Evolutionary conservation across 1,140 invertebrate species (phyloP).

Genomic region (Portunus trituberculatus): DNA sequence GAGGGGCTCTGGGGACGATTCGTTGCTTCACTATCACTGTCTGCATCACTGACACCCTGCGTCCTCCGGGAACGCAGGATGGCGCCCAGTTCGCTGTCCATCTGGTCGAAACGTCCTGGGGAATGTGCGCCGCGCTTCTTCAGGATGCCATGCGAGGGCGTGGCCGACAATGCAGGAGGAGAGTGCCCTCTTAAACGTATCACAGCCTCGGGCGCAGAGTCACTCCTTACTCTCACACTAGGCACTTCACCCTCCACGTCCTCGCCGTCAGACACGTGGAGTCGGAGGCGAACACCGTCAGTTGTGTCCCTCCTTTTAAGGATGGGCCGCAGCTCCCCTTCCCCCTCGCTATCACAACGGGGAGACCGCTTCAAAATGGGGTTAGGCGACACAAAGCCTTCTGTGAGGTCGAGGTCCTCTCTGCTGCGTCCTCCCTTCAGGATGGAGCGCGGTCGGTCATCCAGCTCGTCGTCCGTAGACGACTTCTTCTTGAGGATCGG

Average conservation of each 20-base stretch:
- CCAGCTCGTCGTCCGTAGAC: slow-evolving; percentile 88
- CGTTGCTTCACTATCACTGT: slow-evolving; percentile 76
- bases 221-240: slow-evolving; percentile 72
- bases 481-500: slow-evolving; percentile 93
- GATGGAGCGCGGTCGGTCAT: slow-evolving; percentile 87
- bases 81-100: slow-evolving; percentile 77
- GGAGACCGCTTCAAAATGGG: slow-evolving; percentile 74
- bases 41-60: slow-evolving; percentile 50
- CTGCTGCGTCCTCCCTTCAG: slow-evolving; percentile 87
- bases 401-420: slow-evolving; percentile 79
- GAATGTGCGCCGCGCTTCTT: slow-evolving; percentile 74
- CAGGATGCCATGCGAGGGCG: slow-evolving; percentile 68
- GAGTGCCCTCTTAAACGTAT: slow-evolving; percentile 63
- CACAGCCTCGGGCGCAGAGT: slow-evolving; percentile 75
- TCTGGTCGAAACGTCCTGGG: slow-evolving; percentile 71
- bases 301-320: slow-evolving; percentile 77
- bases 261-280: slow-evolving; percentile 75
- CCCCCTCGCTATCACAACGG: slow-evolving; percentile 74
- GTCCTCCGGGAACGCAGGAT: slow-evolving; percentile 75
- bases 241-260: slow-evolving; percentile 70
- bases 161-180: slow-evolving; percentile 63
- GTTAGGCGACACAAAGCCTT: slow-evolving; percentile 74
- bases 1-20: slow-evolving; percentile 72
- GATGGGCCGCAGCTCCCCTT: slow-evolving; percentile 77
- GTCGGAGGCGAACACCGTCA: slow-evolving; percentile 70